Percentiles rank a stretch among this genome's conserved stretches.
These are phyloP conservation scores for Oophaga pumilio DNA, from an alignment of 2,113 vertebrate species.

Conservation along the genomic window DNA sequence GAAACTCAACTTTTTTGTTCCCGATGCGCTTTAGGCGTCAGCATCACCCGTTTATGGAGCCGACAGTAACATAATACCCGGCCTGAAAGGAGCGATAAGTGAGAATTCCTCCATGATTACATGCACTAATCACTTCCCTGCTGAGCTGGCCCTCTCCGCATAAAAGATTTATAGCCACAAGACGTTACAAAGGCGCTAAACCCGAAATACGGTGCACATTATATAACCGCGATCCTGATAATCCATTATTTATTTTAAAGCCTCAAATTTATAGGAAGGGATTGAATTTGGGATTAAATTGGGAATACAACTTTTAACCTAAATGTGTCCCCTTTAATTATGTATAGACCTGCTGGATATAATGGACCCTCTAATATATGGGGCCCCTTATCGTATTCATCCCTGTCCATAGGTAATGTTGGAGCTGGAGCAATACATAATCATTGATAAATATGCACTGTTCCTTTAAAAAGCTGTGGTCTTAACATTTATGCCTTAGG, in stretches of 20 bases:
- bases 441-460: no score
- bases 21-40: background rate
- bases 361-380: no score
- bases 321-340: background rate
- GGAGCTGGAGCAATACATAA: no score
- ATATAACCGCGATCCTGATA: background rate
- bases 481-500: no score
- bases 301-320: background rate
- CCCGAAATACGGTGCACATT: background rate
- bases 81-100: conserved; percentile 19
- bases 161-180: background rate
- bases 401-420: no score
- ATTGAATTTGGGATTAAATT: background rate
- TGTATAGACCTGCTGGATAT: no score
- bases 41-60: background rate
- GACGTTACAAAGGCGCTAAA: background rate
- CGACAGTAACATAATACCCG: background rate
- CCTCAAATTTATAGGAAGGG: background rate
- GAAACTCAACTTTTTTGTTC: background rate
- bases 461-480: no score
- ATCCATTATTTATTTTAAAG: background rate
- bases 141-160: background rate
- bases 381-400: no score
- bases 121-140: conserved; percentile 3
- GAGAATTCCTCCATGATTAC: conserved; percentile 12